A percentile compares a stretch with the other conserved stretches of the same genome.
Conservation (phyloP, 2,113 vertebrate genomes). For the Zonotrichia leucophrys region DNA sequence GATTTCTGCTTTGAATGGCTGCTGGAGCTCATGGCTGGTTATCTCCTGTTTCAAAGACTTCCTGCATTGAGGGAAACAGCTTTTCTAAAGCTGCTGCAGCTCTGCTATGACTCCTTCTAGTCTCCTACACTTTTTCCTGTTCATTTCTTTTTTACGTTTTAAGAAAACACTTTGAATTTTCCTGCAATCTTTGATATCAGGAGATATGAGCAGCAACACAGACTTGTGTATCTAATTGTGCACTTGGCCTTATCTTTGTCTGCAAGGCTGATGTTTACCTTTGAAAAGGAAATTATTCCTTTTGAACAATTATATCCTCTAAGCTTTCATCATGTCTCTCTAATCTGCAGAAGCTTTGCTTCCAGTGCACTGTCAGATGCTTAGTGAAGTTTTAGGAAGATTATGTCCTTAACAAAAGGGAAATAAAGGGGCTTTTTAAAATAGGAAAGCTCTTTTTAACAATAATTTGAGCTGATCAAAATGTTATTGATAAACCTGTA, state of each 20-base stretch:
- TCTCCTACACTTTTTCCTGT: constrained; percentile 32
- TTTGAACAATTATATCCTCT: constrained; percentile 44
- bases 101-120: neutral
- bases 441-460: neutral
- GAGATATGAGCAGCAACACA: constrained; percentile 22
- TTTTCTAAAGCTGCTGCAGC: neutral
- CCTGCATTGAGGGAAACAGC: neutral
- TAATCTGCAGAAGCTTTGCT: constrained; percentile 22
- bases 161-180: constrained; percentile 43
- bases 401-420: neutral
- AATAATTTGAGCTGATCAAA: neutral
- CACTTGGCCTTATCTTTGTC: neutral
- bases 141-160: neutral
- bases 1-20: constrained; percentile 3
- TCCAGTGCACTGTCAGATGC: neutral
- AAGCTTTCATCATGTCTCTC: constrained; percentile 38
- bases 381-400: neutral
- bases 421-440: neutral
- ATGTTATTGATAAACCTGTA: neutral
- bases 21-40: neutral
- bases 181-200: constrained; percentile 42
- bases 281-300: constrained; percentile 61
- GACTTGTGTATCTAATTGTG: neutral
- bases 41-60: constrained; percentile 31
- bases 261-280: constrained; percentile 46